phyloP scores from a whole-genome alignment of 2,113 vertebrate species.

The Dendrocopos noguchii region DNA sequence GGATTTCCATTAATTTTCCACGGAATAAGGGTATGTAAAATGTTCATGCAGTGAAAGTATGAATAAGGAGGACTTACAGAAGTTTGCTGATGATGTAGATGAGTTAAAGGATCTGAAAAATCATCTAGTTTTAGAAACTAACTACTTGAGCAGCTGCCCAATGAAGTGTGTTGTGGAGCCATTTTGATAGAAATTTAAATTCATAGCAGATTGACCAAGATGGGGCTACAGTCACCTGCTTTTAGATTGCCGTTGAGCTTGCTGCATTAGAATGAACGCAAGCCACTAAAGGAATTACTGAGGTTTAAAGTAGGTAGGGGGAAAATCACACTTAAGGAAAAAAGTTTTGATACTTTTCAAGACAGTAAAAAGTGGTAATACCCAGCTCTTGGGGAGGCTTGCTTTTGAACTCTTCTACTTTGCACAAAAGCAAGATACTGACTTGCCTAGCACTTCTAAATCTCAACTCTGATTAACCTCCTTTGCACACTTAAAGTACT shows the following conservation, averaged over 20 bases:
- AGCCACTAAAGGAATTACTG: not conserved
- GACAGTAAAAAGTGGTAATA: not conserved
- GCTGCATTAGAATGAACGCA: not conserved
- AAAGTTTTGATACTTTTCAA: not conserved
- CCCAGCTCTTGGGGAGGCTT: not conserved
- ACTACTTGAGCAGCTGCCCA: not conserved
- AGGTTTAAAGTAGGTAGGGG: not conserved
- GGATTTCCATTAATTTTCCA: conserved; percentile 93
- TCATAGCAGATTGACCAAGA: not conserved
- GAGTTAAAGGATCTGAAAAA: not conserved
- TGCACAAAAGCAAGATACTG: not conserved
- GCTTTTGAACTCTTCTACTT: not conserved
- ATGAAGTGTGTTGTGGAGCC: not conserved
- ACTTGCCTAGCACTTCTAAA: not conserved
- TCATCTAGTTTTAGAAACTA: not conserved
- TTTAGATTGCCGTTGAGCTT: not conserved
- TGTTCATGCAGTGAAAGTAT: not conserved
- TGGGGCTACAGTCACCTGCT: not conserved
- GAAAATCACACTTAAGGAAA: not conserved
- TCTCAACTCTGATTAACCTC: not conserved
- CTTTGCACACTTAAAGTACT: not conserved
- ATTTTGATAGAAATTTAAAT: not conserved
- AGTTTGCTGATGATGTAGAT: not conserved
- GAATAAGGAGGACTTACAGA: not conserved
- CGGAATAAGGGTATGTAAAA: conserved; percentile 85